Conservation (phyloP, 2,797 vertebrate genomes). For the Falco berigora region DNA sequence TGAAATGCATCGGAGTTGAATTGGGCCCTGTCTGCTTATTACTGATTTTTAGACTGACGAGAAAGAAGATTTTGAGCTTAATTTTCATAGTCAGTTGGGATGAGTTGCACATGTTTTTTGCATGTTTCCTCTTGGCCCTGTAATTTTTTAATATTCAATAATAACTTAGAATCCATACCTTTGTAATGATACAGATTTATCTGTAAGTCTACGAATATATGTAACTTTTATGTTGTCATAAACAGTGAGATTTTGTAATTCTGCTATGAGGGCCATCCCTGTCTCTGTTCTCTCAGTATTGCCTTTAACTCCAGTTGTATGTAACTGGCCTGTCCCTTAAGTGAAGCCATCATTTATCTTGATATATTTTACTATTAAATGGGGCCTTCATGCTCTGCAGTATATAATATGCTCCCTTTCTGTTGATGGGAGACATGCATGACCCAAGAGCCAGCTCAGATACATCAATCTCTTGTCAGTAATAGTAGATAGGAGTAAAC, state of each 20-base stretch:
- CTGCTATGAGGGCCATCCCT: not conserved
- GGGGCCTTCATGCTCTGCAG: not conserved
- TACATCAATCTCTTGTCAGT: not conserved
- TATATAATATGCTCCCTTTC: not conserved
- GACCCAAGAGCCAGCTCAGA: not conserved
- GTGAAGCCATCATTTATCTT: not conserved
- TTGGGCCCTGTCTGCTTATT: not conserved
- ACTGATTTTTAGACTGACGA: not conserved
- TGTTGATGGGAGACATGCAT: not conserved
- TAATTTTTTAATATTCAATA: not conserved
- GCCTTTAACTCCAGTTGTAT: not conserved
- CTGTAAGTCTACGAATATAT: accelerated
- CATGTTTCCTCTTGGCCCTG: not conserved
- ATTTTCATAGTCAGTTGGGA: not conserved
- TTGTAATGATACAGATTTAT: not conserved
- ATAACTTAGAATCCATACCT: not conserved
- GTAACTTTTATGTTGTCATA: not conserved
- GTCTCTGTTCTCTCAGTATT: not conserved
- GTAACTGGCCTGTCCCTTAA: not conserved
- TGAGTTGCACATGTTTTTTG: not conserved
- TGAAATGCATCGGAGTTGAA: not conserved
- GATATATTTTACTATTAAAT: not conserved
- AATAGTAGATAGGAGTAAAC: not conserved
- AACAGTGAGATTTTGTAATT: not conserved
- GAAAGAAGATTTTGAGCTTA: not conserved